Percentiles rank a stretch among this genome's conserved stretches.
phyloP scores from a whole-genome alignment of 2,888 invertebrate genomes.

The Hydrotaea diabolus region DNA sequence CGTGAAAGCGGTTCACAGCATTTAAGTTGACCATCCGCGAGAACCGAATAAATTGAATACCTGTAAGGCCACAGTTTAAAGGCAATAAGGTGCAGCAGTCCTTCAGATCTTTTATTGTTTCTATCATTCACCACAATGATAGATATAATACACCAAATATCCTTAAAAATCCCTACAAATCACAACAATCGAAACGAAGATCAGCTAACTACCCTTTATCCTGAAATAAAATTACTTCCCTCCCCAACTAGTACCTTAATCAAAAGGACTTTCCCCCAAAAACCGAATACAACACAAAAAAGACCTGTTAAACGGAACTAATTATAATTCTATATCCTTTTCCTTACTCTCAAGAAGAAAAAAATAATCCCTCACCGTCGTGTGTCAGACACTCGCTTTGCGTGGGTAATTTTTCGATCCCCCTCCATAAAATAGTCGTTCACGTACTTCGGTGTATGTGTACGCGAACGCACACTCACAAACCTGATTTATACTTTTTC shows the following conservation, averaged over 20 bases:
- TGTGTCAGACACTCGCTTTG: conserved; percentile 68
- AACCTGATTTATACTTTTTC: conserved; percentile 50
- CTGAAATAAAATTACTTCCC: neutral
- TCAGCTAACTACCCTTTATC: neutral
- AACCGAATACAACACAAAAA: neutral
- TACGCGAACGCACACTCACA: neutral
- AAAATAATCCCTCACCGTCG: conserved; percentile 44
- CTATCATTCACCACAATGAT: too few relatives aligned
- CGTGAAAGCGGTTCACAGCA: too few relatives aligned
- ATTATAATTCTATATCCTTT: conserved; percentile 63
- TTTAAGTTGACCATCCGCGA: too few relatives aligned
- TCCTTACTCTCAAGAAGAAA: conserved; percentile 26
- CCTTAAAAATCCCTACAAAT: too few relatives aligned
- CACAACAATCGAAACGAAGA: neutral
- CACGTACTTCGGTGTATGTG: neutral
- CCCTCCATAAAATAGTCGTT: neutral
- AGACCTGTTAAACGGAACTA: conserved; percentile 64
- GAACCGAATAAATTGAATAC: too few relatives aligned
- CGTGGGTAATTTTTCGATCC: conserved; percentile 50
- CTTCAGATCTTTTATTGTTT: too few relatives aligned
- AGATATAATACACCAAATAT: too few relatives aligned
- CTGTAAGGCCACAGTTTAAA: too few relatives aligned
- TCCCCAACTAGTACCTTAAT: conserved; percentile 9
- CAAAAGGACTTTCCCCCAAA: conserved; percentile 15
- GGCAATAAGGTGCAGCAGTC: too few relatives aligned